A percentile compares a stretch with the other conserved stretches of the same genome.
These are phyloP conservation scores for Danio jaintianensis DNA, from an alignment of 2,797 vertebrate species.

Conservation along the genomic window DNA sequence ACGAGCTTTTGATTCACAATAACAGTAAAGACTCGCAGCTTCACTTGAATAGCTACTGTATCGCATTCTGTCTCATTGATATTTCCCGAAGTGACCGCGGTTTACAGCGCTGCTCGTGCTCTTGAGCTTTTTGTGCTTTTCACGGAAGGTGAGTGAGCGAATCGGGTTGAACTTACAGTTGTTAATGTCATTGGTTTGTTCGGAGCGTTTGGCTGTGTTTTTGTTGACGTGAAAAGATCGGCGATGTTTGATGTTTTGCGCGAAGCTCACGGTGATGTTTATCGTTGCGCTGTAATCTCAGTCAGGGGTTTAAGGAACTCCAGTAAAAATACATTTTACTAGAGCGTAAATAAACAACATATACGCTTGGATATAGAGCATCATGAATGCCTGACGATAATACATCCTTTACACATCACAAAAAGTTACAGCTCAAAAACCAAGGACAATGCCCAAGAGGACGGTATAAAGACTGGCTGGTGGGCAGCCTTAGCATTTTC, in stretches of 20 bases:
- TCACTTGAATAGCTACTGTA: not conserved
- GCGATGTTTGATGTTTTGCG: slow-evolving; percentile 29
- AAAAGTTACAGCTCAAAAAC: too few species aligned
- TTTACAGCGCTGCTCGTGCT: slow-evolving; percentile 71
- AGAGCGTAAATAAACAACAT: not conserved
- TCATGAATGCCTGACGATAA: not conserved
- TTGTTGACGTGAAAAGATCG: not conserved
- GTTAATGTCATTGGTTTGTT: slow-evolving; percentile 36
- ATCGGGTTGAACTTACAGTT: slow-evolving; percentile 47
- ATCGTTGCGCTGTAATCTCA: not conserved
- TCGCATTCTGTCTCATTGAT: slow-evolving; percentile 35
- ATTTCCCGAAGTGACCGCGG: slow-evolving; percentile 18
- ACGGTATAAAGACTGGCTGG: too few species aligned
- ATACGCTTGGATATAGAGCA: not conserved
- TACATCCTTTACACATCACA: not conserved
- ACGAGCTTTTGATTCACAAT: slow-evolving; percentile 29
- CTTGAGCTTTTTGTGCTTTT: slow-evolving; percentile 68
- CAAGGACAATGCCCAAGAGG: too few species aligned
- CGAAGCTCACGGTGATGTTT: not conserved
- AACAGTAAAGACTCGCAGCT: not conserved
- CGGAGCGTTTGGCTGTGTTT: not conserved
- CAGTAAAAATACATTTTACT: not conserved
- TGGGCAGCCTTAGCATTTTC: too few species aligned
- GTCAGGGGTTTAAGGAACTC: not conserved
- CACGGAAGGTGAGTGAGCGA: slow-evolving; percentile 76